Evolutionary conservation across 2,797 vertebrate species (phyloP).

Genomic region (Rhyacichthys aspro): DNA sequence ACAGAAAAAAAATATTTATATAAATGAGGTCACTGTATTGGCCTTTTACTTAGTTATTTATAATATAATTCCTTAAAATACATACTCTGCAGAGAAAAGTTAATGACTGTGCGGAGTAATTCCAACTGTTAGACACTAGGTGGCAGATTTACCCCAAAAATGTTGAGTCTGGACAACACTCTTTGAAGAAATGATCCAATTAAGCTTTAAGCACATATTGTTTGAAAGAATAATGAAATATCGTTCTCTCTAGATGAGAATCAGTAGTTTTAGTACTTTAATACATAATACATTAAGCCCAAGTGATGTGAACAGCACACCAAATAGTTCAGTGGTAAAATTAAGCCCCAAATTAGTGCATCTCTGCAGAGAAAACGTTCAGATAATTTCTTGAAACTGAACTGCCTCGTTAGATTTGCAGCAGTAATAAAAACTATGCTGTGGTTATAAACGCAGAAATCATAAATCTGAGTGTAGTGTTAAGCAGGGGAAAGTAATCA

Average conservation of each 20-base stretch:
- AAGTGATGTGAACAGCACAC: background rate
- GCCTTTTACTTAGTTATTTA: no score
- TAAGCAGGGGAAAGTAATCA: background rate
- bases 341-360: background rate
- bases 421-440: background rate
- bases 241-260: constrained; percentile 27
- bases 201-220: constrained; percentile 23
- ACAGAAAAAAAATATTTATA: no score
- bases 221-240: constrained; percentile 28
- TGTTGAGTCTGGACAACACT: background rate
- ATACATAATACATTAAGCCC: constrained; percentile 37
- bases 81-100: no score
- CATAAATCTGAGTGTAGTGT: background rate
- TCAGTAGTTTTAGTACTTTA: constrained; percentile 14
- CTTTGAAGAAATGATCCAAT: constrained; percentile 16
- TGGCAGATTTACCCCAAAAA: constrained; percentile 49
- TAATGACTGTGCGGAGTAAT: no score
- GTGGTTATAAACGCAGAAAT: constrained; percentile 1
- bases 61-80: no score
- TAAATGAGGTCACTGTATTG: no score
- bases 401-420: background rate
- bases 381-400: background rate
- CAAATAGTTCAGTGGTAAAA: constrained; percentile 14
- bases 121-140: constrained; percentile 50
- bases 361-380: constrained; percentile 1